Conservation (phyloP, 2,888 invertebrate species). For the Tuberolachnus salignus region DNA sequence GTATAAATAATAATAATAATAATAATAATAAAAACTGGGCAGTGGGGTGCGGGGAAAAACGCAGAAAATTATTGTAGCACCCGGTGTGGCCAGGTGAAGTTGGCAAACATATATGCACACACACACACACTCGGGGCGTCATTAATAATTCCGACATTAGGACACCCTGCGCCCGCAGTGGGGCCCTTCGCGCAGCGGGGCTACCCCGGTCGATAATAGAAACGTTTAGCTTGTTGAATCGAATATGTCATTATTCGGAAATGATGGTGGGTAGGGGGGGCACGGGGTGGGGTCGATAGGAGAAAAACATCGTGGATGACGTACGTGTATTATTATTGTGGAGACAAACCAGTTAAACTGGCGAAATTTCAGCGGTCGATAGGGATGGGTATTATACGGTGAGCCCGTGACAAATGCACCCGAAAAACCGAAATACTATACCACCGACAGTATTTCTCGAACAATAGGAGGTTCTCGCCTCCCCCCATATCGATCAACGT, state of each 20-base stretch:
- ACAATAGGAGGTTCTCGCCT: constrained; percentile 27
- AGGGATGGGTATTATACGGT: not conserved
- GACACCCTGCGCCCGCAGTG: constrained; percentile 37
- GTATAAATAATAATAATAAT: not conserved
- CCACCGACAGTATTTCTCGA: constrained; percentile 41
- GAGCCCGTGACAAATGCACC: constrained; percentile 49
- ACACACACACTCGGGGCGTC: constrained; percentile 35
- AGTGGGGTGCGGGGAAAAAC: not conserved
- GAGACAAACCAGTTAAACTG: constrained; percentile 54
- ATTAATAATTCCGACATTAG: constrained; percentile 57
- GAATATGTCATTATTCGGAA: constrained; percentile 55
- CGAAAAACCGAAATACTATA: constrained; percentile 56
- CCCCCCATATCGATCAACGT: constrained; percentile 50
- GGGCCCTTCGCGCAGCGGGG: constrained; percentile 45
- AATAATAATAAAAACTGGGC: not conserved
- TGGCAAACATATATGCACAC: constrained; percentile 44
- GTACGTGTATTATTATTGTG: constrained; percentile 39
- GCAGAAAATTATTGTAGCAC: constrained; percentile 42
- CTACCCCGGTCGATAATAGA: constrained; percentile 54
- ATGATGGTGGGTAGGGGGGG: not conserved
- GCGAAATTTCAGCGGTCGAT: constrained; percentile 39
- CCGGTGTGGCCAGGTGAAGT: constrained; percentile 51
- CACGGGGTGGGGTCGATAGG: not conserved
- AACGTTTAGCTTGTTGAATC: constrained; percentile 57
- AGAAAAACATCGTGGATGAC: constrained; percentile 39